phyloP scores from a whole-genome alignment of 2,113 vertebrate species.

The Hippocampus abdominalis region DNA sequence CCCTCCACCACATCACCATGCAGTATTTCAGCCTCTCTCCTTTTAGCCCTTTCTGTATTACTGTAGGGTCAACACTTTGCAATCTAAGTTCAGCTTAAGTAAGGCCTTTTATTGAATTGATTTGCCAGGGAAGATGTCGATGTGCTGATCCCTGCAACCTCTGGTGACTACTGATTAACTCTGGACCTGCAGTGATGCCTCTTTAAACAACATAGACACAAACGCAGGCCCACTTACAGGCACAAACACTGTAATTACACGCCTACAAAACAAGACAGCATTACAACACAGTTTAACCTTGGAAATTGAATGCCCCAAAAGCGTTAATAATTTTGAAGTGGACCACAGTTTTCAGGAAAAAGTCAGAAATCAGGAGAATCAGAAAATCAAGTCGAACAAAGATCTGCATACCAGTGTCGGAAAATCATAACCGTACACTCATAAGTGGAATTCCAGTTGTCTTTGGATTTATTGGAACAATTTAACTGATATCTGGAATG shows the following conservation, averaged over 20 bases:
- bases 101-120: slow-evolving; percentile 65
- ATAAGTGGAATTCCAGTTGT: too few relatives aligned
- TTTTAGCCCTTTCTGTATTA: background rate
- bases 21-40: slow-evolving; percentile 14
- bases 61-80: slow-evolving; percentile 30
- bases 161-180: slow-evolving; percentile 62
- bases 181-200: slow-evolving; percentile 38
- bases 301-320: background rate
- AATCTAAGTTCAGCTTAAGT: slow-evolving; percentile 57
- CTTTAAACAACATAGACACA: slow-evolving; percentile 21
- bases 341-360: too few relatives aligned
- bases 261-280: slow-evolving; percentile 39
- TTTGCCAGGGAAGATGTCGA: slow-evolving; percentile 60
- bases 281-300: background rate
- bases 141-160: slow-evolving; percentile 53
- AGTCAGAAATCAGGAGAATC: too few relatives aligned
- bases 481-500: too few relatives aligned
- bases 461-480: too few relatives aligned
- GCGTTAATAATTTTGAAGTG: background rate
- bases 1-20: background rate
- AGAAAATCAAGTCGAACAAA: too few relatives aligned
- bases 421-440: too few relatives aligned
- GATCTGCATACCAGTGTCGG: too few relatives aligned
- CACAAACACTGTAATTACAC: slow-evolving; percentile 52
- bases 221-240: background rate